Evolutionary conservation across 2,797 vertebrate species (phyloP), one percentile per base, ranked within the genome.

Genomic region (Liparis tanakae): DNA sequence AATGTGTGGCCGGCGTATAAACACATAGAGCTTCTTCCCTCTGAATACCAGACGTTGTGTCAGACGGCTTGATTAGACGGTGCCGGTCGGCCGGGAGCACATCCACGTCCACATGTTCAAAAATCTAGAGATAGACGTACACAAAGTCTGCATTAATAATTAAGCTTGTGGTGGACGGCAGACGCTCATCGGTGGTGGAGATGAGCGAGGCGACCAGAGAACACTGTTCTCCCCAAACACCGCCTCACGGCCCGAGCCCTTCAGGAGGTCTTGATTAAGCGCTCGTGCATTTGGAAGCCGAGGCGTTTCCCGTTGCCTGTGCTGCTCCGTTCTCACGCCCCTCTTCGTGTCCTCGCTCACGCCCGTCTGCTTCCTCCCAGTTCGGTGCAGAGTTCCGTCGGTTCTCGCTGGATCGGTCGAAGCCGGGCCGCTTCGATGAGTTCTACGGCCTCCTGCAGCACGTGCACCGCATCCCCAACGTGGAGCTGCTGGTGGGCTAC

Each of bases 311-410:
- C 30, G 9, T 44, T 3, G 30, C 3, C 17, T 48, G 25, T 14
- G 1, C 39, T 22, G 46, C 18, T 34, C 25, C 7, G 7, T 10
- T 18, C 10, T 67, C 4, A n/a, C 1, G 18, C 9, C 57, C 1
- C 8, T 30, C 6, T 17, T 22, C 4, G 22, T 18, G 8, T 5
- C 25, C 6, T 2, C 20, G 18, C 67, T 9, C 9, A 15, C 33
- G 25, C 53, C 53, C 8, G 22, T 55, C 25, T 55, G 7, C 67
- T n/a, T 62, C 39, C 2, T 78, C 37, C 46, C 87, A 99, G 98
- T 99, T 99, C 85, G 98, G 97, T 85, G 98, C 98, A 51, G 98
- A 99, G 91, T 99, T 98, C 82, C 96, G 98, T 46, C 95, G 98
- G 3, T 99, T 99, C 94, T 98, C 97, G 20, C 90, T 99, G 94